Percentiles rank a stretch among this genome's conserved stretches.
phyloP scores from a whole-genome alignment of 2,113 vertebrate species.

The Engystomops pustulosus region DNA sequence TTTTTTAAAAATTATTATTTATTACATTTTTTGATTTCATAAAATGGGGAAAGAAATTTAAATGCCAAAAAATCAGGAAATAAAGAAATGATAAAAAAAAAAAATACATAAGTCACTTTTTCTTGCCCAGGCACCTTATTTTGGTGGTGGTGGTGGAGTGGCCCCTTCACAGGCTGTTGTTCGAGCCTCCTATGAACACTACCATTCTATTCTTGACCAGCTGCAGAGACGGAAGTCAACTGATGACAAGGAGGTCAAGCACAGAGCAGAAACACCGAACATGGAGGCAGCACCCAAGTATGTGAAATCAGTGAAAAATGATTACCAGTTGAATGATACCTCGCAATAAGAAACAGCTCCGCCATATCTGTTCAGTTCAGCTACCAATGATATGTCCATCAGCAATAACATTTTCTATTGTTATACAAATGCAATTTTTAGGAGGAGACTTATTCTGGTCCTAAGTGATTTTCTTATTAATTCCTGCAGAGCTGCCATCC shows the following conservation, averaged over 20 bases:
- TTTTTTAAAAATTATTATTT: too few species aligned
- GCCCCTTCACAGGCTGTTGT: conserved; percentile 66
- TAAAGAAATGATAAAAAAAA: too few species aligned
- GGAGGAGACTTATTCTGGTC: conserved; percentile 46
- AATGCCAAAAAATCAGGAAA: too few species aligned
- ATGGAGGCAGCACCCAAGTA: conserved; percentile 72
- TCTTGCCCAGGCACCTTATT: conserved; percentile 71
- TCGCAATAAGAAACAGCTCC: too few species aligned
- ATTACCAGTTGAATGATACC: too few species aligned
- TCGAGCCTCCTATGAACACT: conserved; percentile 80
- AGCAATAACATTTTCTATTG: too few species aligned
- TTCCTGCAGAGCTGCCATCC: conserved; percentile 72
- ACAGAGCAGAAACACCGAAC: conserved; percentile 62
- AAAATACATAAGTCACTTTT: too few species aligned
- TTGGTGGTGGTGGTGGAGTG: conserved; percentile 71
- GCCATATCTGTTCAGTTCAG: too few species aligned
- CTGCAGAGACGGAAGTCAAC: conserved; percentile 75
- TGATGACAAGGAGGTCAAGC: conserved; percentile 69
- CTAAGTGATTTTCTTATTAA: conserved; percentile 61
- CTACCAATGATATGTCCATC: too few species aligned
- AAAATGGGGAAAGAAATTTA: too few species aligned
- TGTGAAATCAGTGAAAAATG: neutral
- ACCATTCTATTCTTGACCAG: conserved; percentile 83
- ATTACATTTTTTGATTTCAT: too few species aligned
- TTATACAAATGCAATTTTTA: too few species aligned